Percentiles rank a stretch among this genome's conserved stretches.
phyloP scores from a whole-genome alignment of 2,888 invertebrate species.

The Aphrophora alni region DNA sequence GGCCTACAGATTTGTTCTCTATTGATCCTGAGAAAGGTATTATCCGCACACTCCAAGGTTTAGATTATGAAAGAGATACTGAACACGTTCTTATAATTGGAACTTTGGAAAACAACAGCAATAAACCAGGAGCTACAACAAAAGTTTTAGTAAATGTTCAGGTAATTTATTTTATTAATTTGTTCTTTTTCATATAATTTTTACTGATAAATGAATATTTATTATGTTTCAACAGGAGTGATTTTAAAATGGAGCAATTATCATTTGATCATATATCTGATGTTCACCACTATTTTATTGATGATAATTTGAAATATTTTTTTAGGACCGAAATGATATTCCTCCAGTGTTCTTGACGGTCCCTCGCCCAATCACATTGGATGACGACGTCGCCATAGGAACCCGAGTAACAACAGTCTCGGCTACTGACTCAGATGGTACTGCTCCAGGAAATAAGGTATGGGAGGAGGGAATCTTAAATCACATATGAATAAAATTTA shows the following conservation, averaged over 20 bases:
- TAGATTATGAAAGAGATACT: slow-evolving; percentile 79
- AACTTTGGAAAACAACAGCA: slow-evolving; percentile 80
- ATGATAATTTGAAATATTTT: slow-evolving; percentile 42
- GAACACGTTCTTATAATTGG: slow-evolving; percentile 79
- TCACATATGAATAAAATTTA: neutral
- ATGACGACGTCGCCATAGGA: slow-evolving; percentile 84
- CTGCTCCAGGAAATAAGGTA: slow-evolving; percentile 82
- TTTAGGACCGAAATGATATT: slow-evolving; percentile 85
- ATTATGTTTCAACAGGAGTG: too few species aligned
- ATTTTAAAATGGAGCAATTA: too few species aligned
- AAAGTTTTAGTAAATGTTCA: slow-evolving; percentile 75
- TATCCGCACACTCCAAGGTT: slow-evolving; percentile 74
- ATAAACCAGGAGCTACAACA: slow-evolving; percentile 73
- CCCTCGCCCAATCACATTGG: slow-evolving; percentile 81
- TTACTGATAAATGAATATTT: too few species aligned
- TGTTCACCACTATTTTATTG: too few species aligned
- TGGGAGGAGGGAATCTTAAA: slow-evolving; percentile 15
- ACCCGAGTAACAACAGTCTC: slow-evolving; percentile 77
- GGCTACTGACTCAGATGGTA: slow-evolving; percentile 85
- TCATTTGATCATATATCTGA: neutral
- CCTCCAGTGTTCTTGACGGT: slow-evolving; percentile 85
- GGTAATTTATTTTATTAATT: slow-evolving; percentile 57
- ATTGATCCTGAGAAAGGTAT: slow-evolving; percentile 82
- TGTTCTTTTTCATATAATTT: too few species aligned
- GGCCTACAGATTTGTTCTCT: slow-evolving; percentile 80